These are phyloP conservation scores for Carettochelys insculpta DNA, from an alignment of 2,113 vertebrate genomes.

Conservation along the genomic window DNA sequence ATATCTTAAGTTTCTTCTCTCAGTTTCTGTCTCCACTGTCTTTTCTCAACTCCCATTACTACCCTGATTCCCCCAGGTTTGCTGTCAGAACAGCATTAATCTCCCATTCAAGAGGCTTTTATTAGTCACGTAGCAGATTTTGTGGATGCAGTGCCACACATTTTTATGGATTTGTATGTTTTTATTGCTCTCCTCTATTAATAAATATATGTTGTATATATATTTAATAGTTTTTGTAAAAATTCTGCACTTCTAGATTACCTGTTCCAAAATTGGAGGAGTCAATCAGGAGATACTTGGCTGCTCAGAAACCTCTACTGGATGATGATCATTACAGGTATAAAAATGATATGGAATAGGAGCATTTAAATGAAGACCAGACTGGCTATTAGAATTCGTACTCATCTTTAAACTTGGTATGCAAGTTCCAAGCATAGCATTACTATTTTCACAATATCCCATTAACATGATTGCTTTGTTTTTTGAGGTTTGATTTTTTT, in stretches of 20 bases:
- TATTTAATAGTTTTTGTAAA: background rate
- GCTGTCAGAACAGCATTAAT: background rate
- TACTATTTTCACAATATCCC: background rate
- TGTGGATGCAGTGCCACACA: background rate
- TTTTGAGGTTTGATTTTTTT: background rate
- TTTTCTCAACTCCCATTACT: background rate
- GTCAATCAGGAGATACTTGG: conserved; percentile 68
- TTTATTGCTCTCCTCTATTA: background rate
- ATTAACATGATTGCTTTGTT: background rate
- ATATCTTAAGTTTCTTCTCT: background rate
- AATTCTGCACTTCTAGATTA: conserved; percentile 36
- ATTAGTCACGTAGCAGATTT: background rate
- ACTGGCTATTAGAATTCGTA: background rate
- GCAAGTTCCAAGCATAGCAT: background rate
- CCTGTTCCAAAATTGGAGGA: conserved; percentile 75
- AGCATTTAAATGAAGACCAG: background rate
- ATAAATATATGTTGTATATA: background rate
- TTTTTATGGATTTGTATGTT: background rate
- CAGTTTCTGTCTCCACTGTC: background rate
- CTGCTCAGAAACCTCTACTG: conserved; percentile 76
- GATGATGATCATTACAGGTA: conserved; percentile 68
- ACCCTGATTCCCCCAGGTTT: background rate
- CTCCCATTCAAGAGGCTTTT: background rate
- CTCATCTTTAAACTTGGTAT: background rate
- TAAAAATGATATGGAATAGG: background rate